Evolutionary conservation across 2,888 invertebrate species (phyloP).

Genomic region (Cephus spinipes): DNA sequence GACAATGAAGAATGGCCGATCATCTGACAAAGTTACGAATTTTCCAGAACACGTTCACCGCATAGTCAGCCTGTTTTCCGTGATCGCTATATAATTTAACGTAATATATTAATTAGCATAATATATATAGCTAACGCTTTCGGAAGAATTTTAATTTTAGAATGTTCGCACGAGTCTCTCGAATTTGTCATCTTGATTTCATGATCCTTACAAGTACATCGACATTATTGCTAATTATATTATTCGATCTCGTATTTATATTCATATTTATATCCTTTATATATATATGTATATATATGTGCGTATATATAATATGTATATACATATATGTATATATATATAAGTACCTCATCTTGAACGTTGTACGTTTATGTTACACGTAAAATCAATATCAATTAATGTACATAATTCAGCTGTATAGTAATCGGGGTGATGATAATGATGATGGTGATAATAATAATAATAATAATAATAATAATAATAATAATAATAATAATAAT

Average conservation of each 20-base stretch:
- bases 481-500: constrained; percentile 36
- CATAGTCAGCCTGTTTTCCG: background rate
- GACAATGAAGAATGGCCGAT: no score
- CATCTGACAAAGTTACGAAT: no score
- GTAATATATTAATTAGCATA: constrained; percentile 16
- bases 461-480: constrained; percentile 32
- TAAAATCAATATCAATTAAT: constrained; percentile 53
- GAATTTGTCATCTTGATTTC: constrained; percentile 25
- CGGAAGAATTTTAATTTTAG: constrained; percentile 28
- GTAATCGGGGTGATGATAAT: constrained; percentile 27
- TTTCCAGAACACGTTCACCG: no score
- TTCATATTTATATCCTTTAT: constrained; percentile 20
- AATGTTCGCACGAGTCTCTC: constrained; percentile 26
- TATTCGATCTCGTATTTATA: constrained; percentile 40
- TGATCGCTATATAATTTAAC: constrained; percentile 10
- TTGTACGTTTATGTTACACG: constrained; percentile 56
- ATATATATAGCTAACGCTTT: constrained; percentile 23
- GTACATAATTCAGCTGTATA: constrained; percentile 41
- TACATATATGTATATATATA: constrained; percentile 35
- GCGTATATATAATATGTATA: constrained; percentile 15
- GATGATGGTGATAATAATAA: constrained; percentile 35
- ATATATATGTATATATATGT: constrained; percentile 32
- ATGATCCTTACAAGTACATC: constrained; percentile 30
- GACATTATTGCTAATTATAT: constrained; percentile 49
- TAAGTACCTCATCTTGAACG: constrained; percentile 34